phyloP scores from a whole-genome alignment of 1,140 invertebrate genomes.

The Leptinotarsa texana region DNA sequence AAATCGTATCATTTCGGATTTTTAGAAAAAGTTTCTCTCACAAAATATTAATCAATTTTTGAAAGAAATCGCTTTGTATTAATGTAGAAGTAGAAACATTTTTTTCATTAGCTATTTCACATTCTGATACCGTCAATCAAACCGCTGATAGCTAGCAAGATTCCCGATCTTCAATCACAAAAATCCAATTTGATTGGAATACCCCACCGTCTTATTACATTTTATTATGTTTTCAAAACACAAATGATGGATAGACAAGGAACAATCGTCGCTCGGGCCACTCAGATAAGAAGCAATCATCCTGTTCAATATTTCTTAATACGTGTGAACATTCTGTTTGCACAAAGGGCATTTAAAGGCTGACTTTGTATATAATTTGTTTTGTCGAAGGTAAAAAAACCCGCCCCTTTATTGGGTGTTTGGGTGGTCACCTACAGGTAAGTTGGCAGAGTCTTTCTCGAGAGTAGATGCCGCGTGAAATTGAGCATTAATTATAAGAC shows the following conservation, averaged over 20 bases:
- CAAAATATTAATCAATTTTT: too few relatives aligned
- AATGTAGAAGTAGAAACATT: too few relatives aligned
- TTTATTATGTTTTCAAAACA: neutral
- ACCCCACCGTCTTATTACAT: neutral
- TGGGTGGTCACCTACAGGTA: conserved; percentile 34
- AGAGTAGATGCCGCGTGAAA: conserved; percentile 35
- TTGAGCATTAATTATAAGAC: conserved; percentile 40
- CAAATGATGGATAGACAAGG: neutral
- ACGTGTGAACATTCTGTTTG: conserved; percentile 34
- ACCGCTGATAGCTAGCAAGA: too few relatives aligned
- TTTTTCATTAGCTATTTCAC: too few relatives aligned
- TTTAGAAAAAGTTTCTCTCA: too few relatives aligned
- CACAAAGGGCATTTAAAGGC: conserved; percentile 30
- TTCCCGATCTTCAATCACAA: too few relatives aligned
- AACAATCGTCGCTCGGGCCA: neutral
- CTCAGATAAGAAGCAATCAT: conserved; percentile 9
- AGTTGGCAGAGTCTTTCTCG: conserved; percentile 17
- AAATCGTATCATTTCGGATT: too few relatives aligned
- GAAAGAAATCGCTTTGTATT: too few relatives aligned
- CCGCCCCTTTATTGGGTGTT: conserved; percentile 38
- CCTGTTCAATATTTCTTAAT: conserved; percentile 25
- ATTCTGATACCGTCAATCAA: too few relatives aligned
- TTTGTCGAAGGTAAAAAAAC: conserved; percentile 20
- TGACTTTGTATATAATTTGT: conserved; percentile 29
- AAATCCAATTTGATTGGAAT: neutral